Base-by-base conservation (phyloP, 2,797 vertebrate species). In the Hyperoplus immaculatus region DNA sequence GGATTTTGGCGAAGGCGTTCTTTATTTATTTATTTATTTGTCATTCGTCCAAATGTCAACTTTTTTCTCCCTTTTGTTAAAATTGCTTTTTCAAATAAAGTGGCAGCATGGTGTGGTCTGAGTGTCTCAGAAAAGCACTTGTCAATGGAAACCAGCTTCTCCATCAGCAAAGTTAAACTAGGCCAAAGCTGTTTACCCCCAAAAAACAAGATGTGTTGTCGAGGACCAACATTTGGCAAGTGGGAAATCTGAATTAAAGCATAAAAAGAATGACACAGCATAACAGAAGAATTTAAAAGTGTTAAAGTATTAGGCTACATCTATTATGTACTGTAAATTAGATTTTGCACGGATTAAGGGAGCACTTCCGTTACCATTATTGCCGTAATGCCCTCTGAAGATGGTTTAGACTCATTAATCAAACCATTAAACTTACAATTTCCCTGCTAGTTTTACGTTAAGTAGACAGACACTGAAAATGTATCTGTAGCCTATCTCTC, bases 21-120 rank as follows among this genome's bases (percentile, higher is more conserved):
- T 76, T 73, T 56, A 72, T 66, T 29, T 29, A 72, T 66, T 29
- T 29, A 3, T 29, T 29, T 29, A 29, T 29, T 29, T 42, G 10
- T 41, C 36, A 50, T 50, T 67, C 42, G 50, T 50, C 1, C 38
- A 83, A 87, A 88, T 68, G 51, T 81, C 64, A 82, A 18, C 29
- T 2, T 45, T 67, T 64, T 1, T 3, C 10, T 42, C 42, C 50
- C 58, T 39, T 42, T 11, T 9, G 21, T 76, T 3, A 47, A 66
- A 75, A 66, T 15, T 58, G 49, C 1, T 69, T 70, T 71, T 39
- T 49, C n/a, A 64, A 60, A 39, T 58, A 4, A 80, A 77, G 60
- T 54, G 53, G 41, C 46, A 61, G 38, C 0, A 5, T 4, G 15
- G 10, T 47, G 16, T 57, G n/a, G 47, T 29, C 29, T 29, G 9